These are phyloP conservation scores for Sebastes taczanowskii DNA, from an alignment of 2,797 vertebrate genomes.

Conservation along the genomic window DNA sequence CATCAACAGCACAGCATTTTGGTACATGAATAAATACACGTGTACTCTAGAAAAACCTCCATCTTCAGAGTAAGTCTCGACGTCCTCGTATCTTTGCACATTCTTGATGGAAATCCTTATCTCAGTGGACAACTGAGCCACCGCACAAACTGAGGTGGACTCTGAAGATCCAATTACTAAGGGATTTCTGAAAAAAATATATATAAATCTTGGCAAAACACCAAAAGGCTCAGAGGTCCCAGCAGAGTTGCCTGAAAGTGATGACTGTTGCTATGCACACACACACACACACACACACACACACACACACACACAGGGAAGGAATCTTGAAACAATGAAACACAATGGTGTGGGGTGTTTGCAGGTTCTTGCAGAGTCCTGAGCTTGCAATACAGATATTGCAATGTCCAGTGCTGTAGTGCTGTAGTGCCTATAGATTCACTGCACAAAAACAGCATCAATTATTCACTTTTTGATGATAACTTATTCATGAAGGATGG, in stretches of 20 bases:
- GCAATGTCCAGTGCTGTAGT: neutral
- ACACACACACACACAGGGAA: neutral
- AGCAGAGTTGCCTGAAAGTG: conserved; percentile 9
- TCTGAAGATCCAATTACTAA: conserved; percentile 11
- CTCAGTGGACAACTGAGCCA: conserved; percentile 18
- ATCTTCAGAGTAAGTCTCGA: neutral
- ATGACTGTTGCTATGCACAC: conserved; percentile 2
- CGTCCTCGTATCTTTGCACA: neutral
- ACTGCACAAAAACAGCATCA: conserved; percentile 1
- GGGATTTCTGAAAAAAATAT: neutral
- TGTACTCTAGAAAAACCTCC: neutral
- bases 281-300: neutral
- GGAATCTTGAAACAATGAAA: conserved; percentile 23
- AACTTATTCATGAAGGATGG: neutral
- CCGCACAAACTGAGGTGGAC: neutral
- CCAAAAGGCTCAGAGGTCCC: neutral
- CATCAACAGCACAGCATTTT: neutral
- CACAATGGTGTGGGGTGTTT: neutral
- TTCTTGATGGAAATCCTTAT: conserved; percentile 21
- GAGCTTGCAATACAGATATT: neutral
- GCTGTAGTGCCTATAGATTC: neutral
- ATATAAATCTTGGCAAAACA: neutral
- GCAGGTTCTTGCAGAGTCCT: conserved; percentile 2
- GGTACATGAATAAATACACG: neutral
- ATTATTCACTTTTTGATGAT: neutral